phyloP scores from a whole-genome alignment of 2,888 invertebrate genomes.

The Himalopsyche anomala region DNA sequence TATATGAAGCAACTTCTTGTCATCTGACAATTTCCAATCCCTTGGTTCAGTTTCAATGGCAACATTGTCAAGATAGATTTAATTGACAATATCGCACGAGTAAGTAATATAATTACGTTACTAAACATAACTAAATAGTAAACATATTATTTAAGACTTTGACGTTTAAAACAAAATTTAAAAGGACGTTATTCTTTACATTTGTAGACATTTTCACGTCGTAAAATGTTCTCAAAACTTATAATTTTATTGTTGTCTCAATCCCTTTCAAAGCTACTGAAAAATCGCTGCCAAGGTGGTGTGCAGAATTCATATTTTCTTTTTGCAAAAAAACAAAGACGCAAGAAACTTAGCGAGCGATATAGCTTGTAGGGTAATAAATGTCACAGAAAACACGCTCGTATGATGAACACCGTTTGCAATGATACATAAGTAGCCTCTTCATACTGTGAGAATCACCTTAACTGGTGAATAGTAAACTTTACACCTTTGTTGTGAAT shows the following conservation, averaged over 20 bases:
- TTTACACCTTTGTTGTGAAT: not conserved
- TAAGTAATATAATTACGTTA: too few species aligned
- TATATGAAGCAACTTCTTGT: too few species aligned
- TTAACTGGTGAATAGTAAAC: constrained; percentile 24
- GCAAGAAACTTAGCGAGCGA: not conserved
- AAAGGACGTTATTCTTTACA: too few species aligned
- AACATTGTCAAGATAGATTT: too few species aligned
- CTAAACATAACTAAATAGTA: too few species aligned
- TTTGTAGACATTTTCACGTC: not conserved
- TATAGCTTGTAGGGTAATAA: not conserved
- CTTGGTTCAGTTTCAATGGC: too few species aligned
- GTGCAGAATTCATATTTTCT: constrained; percentile 12
- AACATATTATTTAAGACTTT: too few species aligned
- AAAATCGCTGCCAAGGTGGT: not conserved
- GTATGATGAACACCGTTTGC: constrained; percentile 19
- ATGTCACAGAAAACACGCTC: constrained; percentile 27
- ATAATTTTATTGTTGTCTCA: not conserved
- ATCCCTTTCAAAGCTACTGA: not conserved
- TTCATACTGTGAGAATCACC: constrained; percentile 24
- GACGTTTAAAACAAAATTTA: too few species aligned
- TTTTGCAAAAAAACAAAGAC: not conserved
- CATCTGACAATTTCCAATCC: too few species aligned
- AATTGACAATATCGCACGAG: too few species aligned
- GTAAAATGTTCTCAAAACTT: not conserved
- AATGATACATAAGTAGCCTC: not conserved